phyloP scores from a whole-genome alignment of 2,888 invertebrate genomes.

The Conus canariensis region DNA sequence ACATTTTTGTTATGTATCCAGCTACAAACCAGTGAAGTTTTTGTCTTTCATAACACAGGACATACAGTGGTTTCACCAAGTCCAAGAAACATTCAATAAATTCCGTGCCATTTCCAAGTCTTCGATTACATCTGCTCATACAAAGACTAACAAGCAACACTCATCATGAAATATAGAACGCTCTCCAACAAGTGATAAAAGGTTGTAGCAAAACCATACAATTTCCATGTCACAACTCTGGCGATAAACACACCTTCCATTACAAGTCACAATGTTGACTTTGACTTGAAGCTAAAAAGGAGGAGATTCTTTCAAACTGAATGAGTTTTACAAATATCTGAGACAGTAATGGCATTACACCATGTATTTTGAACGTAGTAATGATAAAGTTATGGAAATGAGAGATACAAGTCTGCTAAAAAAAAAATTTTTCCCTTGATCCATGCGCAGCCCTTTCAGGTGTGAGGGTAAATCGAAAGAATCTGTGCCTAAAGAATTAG shows the following conservation, averaged over 20 bases:
- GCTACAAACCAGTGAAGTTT: too few relatives aligned
- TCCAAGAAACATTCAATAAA: not conserved
- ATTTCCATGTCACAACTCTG: not conserved
- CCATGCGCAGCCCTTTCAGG: too few relatives aligned
- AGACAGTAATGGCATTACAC: too few relatives aligned
- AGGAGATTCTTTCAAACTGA: too few relatives aligned
- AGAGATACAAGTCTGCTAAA: too few relatives aligned
- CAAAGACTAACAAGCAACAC: slow-evolving; percentile 19
- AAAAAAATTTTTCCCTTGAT: too few relatives aligned
- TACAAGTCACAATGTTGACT: too few relatives aligned
- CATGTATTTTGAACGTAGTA: too few relatives aligned
- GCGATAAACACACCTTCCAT: too few relatives aligned
- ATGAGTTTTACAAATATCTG: too few relatives aligned
- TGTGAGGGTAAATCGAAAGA: not conserved
- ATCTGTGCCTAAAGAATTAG: not conserved
- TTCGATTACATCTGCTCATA: not conserved
- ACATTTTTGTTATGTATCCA: not conserved
- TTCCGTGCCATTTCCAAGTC: slow-evolving; percentile 29
- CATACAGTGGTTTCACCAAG: not conserved
- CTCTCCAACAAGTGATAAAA: not conserved
- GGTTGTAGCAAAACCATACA: not conserved
- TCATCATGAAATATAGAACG: not conserved
- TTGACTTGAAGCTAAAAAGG: too few relatives aligned
- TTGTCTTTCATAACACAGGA: not conserved
- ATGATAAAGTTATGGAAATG: too few relatives aligned